These are phyloP conservation scores for Hirundo rustica DNA, from an alignment of 2,797 vertebrate genomes.

Conservation along the genomic window DNA sequence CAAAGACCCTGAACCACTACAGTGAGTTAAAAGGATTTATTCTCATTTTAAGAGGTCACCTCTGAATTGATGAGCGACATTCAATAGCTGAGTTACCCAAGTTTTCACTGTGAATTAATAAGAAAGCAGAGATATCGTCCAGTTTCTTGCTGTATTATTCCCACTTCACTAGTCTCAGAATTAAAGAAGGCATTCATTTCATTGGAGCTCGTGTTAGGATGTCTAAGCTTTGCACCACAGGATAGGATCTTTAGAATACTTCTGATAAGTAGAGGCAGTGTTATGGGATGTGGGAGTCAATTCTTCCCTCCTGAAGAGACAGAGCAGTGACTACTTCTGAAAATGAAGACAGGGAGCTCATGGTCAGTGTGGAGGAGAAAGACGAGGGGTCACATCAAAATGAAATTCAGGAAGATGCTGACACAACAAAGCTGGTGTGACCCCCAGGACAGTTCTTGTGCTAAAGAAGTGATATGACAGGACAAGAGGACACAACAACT, in stretches of 20 bases:
- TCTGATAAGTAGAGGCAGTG: neutral
- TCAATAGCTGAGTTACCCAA: neutral
- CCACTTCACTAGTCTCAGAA: neutral
- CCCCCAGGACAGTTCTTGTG: neutral
- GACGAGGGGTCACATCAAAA: neutral
- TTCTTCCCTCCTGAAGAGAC: neutral
- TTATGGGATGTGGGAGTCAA: neutral
- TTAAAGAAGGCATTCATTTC: neutral
- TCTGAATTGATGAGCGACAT: neutral
- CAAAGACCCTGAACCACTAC: neutral
- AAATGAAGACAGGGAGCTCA: neutral
- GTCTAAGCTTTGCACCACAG: neutral
- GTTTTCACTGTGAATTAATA: neutral
- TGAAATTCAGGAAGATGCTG: neutral
- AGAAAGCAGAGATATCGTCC: neutral
- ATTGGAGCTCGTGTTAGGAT: neutral
- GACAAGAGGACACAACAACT: neutral
- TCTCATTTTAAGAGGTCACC: conserved; percentile 3
- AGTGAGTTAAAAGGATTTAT: neutral
- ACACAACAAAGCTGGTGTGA: neutral
- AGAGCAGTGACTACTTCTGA: neutral
- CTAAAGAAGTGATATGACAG: neutral
- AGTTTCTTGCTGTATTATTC: neutral
- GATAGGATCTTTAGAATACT: neutral
- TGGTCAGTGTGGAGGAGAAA: neutral